phyloP scores from a whole-genome alignment of 2,113 vertebrate genomes.

The Actenoides lindsayi region DNA sequence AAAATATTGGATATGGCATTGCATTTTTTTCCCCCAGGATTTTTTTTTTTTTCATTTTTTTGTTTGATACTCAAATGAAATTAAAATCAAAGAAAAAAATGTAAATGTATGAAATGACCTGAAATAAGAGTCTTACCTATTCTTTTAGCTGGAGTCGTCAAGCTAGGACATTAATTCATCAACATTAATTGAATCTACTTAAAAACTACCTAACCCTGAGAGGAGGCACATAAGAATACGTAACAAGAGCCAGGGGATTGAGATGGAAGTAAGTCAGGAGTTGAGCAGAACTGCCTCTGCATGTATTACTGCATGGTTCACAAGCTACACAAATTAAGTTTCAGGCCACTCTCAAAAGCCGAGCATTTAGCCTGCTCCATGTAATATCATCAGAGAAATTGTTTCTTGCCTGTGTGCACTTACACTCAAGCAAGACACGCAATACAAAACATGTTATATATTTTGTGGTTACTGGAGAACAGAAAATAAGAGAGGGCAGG shows the following conservation, averaged over 20 bases:
- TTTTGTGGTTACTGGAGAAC: conserved; percentile 22
- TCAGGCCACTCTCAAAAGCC: conserved; percentile 6
- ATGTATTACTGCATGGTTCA: conserved; percentile 4
- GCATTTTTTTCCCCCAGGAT: not conserved
- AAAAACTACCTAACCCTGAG: not conserved
- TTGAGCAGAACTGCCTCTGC: not conserved
- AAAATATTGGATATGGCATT: not conserved
- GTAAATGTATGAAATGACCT: not conserved
- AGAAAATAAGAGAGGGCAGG: not conserved
- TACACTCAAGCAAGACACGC: not conserved
- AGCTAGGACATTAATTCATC: not conserved
- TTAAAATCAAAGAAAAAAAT: not conserved
- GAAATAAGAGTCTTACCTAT: not conserved
- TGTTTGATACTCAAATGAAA: not conserved
- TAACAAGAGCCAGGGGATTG: not conserved
- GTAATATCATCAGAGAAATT: conserved; percentile 45
- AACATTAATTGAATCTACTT: not conserved
- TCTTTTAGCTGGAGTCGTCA: not conserved
- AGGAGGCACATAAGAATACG: not conserved
- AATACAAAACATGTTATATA: not conserved
- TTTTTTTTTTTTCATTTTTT: not conserved
- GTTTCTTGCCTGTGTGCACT: conserved; percentile 18
- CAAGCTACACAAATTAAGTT: conserved; percentile 37
- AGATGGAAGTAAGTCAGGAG: not conserved
- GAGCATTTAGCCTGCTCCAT: not conserved